Conservation (phyloP, 2,797 vertebrate species). For the Sandelia bainsii region DNA sequence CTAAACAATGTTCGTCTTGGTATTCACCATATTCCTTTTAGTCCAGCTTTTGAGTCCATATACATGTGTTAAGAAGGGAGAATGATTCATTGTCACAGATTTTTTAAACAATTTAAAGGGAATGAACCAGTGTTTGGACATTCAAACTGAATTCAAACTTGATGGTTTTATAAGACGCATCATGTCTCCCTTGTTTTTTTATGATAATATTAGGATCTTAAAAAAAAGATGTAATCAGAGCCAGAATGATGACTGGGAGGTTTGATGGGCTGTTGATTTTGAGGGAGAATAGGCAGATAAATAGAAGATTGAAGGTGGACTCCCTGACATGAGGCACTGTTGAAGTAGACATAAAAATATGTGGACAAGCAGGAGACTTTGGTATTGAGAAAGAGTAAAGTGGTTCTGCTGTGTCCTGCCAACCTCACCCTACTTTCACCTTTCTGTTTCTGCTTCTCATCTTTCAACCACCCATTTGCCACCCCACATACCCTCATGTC, state of each 20-base stretch:
- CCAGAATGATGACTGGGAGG: not conserved
- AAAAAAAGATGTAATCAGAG: no score
- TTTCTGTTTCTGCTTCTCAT: constrained; percentile 27
- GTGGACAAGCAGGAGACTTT: constrained; percentile 41
- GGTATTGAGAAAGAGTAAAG: constrained; percentile 27
- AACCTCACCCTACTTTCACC: constrained; percentile 26
- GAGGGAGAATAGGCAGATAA: constrained; percentile 21
- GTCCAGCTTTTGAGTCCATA: no score
- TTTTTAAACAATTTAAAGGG: no score
- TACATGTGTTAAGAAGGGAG: no score
- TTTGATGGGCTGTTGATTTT: constrained; percentile 29
- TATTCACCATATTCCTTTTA: no score
- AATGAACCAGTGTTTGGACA: no score
- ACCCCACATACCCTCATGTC: constrained; percentile 9
- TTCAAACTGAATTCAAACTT: no score
- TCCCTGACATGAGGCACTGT: constrained; percentile 10
- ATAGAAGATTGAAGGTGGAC: constrained; percentile 23
- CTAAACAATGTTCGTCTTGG: no score
- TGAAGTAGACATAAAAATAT: constrained; percentile 17
- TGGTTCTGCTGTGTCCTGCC: constrained; percentile 35
- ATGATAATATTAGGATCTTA: no score
- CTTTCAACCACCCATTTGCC: constrained; percentile 44
- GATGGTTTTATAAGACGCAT: no score
- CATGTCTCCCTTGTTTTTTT: no score
- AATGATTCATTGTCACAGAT: no score